Base-by-base conservation (phyloP, 2,797 vertebrate species). In the Thripadectes ignobilis region DNA sequence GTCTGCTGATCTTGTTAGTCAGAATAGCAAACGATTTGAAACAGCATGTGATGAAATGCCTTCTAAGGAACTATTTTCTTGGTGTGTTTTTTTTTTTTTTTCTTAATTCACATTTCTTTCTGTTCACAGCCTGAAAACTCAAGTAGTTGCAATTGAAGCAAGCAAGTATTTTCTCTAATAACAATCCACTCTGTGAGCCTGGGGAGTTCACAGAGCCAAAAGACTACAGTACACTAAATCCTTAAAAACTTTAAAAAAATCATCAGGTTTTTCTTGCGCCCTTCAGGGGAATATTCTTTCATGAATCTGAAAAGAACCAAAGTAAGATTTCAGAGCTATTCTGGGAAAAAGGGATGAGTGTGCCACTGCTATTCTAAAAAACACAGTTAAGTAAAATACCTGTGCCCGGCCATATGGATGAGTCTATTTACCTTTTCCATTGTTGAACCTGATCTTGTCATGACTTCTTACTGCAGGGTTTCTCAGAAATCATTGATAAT, bases 1-100 rank as follows among this genome's bases (percentile, higher is more conserved):
- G 76, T 57, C 85, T 79, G 68, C 26, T 89, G 30, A 73, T 66
- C 59, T 81, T 84, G 21, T 73, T 63, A 76, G 14, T 59, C 32
- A 19, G 11, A 87, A 38, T 41, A 82, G 66, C 4, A 57, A 75
- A 55, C 34, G 38, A 67, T 82, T 73, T 46, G 38, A 87, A 92
- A 85, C 5, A 82, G 27, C 20, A 41, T 43, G 57, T 24, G 38
- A 61, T 30, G 9, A 83, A 89, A 89, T 19, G 48, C 24, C n/a
- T 88, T 54, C 36, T 46, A 61, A 80, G 7, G 10, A 71, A 84
- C 30, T 38, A 15, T 36, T 62, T 81, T 82, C 61, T 32, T 58
- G 10, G 0, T 7, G 2, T 22, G 10, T 34, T 32, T 52, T 30
- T 15, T 14, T 30, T 43, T n/a, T 43, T 57, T 11, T 7, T 1